Evolutionary conservation across 2,797 vertebrate species (phyloP).

Genomic region (Picus viridis): DNA sequence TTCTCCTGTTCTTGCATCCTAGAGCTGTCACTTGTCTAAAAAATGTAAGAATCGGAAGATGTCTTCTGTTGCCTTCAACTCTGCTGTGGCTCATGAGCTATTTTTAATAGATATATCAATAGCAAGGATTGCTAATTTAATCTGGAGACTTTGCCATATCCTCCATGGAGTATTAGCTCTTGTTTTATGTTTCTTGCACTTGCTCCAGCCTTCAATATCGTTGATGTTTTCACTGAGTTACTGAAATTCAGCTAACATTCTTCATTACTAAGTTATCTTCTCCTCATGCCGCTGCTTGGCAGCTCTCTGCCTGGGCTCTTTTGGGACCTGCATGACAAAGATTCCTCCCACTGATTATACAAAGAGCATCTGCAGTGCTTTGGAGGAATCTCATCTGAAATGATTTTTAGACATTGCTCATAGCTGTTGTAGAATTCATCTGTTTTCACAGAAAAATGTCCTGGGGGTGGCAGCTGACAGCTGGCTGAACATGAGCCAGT

Average conservation of each 20-base stretch:
- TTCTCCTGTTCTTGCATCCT: background rate
- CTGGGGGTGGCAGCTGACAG: too few relatives aligned
- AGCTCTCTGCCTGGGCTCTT: background rate
- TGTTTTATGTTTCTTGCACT: background rate
- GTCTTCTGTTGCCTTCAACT: background rate
- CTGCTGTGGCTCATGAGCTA: background rate
- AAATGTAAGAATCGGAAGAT: too few relatives aligned
- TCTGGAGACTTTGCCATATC: background rate
- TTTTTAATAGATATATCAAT: background rate
- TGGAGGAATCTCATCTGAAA: background rate
- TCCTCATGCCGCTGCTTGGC: background rate
- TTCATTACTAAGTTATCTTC: background rate
- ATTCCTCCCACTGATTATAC: background rate
- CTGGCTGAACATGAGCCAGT: too few relatives aligned
- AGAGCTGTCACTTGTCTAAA: background rate
- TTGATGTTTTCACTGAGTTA: background rate
- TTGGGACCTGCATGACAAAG: background rate
- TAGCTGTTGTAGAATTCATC: rapidly evolving
- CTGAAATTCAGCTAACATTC: background rate
- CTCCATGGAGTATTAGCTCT: background rate
- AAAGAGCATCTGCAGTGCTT: background rate
- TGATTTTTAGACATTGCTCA: background rate
- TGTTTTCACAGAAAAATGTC: background rate
- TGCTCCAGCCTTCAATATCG: background rate
- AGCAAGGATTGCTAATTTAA: background rate